Evolutionary conservation across 2,888 invertebrate species (phyloP).

Genomic region (Plagodis dolabraria): DNA sequence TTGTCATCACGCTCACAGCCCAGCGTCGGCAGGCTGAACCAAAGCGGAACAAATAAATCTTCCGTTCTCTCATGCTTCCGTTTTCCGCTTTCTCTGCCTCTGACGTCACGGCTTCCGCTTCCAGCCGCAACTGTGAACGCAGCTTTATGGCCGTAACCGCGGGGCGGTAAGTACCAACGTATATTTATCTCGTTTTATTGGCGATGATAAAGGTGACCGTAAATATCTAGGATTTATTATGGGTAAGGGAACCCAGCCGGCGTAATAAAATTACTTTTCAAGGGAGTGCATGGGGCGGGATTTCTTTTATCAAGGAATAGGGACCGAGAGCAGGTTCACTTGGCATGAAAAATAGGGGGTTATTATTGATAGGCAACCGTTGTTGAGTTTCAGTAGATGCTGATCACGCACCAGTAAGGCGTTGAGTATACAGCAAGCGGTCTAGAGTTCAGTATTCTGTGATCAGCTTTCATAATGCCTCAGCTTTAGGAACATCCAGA

Average conservation of each 20-base stretch:
- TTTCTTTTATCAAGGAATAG: not conserved
- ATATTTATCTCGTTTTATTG: conserved; percentile 28
- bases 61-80: conserved; percentile 23
- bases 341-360: no score
- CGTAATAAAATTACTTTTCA: not conserved
- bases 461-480: no score
- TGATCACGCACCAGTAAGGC: no score
- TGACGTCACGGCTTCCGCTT: conserved; percentile 26
- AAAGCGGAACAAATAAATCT: conserved; percentile 40
- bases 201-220: conserved; percentile 21
- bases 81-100: conserved; percentile 26
- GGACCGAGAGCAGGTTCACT: not conserved
- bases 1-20: conserved; percentile 10
- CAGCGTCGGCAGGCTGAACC: conserved; percentile 24
- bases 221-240: conserved; percentile 4
- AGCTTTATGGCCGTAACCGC: conserved; percentile 28
- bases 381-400: no score
- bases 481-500: no score
- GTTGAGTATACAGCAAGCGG: no score
- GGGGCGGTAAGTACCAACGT: conserved; percentile 10
- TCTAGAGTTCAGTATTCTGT: no score
- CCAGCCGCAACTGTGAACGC: conserved; percentile 28
- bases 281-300: not conserved
- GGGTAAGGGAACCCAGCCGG: not conserved
- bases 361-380: no score